Percentiles rank a stretch among this genome's conserved stretches.
phyloP scores from a whole-genome alignment of 1,140 invertebrate species.

The Orius insidiosus region DNA sequence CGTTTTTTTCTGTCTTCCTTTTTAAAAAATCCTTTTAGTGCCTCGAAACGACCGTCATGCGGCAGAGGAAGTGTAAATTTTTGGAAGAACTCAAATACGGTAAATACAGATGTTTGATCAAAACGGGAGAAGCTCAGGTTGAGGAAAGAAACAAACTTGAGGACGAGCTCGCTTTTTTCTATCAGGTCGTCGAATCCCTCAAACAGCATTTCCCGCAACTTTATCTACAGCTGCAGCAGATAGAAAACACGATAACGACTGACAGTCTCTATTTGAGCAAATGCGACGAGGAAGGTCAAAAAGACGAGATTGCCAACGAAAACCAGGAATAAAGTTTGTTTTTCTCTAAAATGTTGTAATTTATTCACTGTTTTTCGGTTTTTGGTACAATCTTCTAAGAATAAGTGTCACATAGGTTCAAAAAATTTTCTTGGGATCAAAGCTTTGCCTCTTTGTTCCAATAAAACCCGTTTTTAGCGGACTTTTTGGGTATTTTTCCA shows the following conservation, averaged over 20 bases:
- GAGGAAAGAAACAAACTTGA: slow-evolving; percentile 32
- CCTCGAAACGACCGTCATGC: slow-evolving; percentile 38
- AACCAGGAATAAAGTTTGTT: neutral
- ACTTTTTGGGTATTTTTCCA: too few species aligned
- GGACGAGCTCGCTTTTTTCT: slow-evolving; percentile 25
- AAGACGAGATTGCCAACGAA: neutral
- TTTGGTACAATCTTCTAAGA: too few species aligned
- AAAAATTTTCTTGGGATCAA: too few species aligned
- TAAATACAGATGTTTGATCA: slow-evolving; percentile 29
- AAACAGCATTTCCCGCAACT: slow-evolving; percentile 34
- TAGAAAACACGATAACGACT: slow-evolving; percentile 19
- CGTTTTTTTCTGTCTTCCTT: neutral
- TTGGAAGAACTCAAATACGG: slow-evolving; percentile 32
- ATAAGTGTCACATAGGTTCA: too few species aligned
- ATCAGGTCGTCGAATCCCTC: slow-evolving; percentile 32
- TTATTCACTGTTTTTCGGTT: too few species aligned
- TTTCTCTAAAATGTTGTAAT: too few species aligned
- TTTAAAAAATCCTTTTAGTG: slow-evolving; percentile 27
- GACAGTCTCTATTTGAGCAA: neutral
- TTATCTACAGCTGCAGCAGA: slow-evolving; percentile 14
- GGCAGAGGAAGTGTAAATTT: slow-evolving; percentile 36
- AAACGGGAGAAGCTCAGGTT: slow-evolving; percentile 29
- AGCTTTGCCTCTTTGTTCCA: too few species aligned
- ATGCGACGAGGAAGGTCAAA: neutral
- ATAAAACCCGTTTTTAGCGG: too few species aligned